phyloP scores from a whole-genome alignment of 2,888 invertebrate species.

The Pyrrhia umbra region DNA sequence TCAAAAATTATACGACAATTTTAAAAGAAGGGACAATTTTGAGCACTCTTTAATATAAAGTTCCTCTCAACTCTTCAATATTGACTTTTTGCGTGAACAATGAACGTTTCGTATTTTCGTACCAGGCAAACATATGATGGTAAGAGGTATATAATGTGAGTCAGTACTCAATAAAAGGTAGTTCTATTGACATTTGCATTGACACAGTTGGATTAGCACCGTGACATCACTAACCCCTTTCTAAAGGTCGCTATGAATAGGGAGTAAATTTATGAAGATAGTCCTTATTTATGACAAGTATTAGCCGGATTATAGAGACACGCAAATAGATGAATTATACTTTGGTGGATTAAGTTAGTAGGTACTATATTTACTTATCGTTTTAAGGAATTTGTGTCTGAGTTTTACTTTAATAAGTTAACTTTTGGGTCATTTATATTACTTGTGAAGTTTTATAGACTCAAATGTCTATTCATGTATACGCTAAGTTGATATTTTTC shows the following conservation, averaged over 20 bases:
- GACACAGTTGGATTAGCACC: slow-evolving; percentile 68
- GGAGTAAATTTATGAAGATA: slow-evolving; percentile 45
- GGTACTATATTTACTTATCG: slow-evolving; percentile 1
- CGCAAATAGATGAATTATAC: slow-evolving; percentile 41
- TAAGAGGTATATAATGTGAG: neutral
- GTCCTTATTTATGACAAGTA: slow-evolving; percentile 54
- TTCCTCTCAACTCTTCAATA: no score
- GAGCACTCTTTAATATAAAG: no score
- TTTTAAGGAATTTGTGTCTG: neutral
- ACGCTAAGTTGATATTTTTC: neutral
- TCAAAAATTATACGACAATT: no score
- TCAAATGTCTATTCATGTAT: neutral
- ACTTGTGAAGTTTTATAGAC: neutral
- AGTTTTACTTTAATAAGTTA: neutral
- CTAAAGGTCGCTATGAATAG: slow-evolving; percentile 66
- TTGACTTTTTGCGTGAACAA: neutral
- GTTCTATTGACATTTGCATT: slow-evolving; percentile 64
- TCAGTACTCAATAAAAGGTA: slow-evolving; percentile 45
- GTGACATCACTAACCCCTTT: slow-evolving; percentile 69
- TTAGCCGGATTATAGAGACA: slow-evolving; percentile 37
- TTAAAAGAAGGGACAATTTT: no score
- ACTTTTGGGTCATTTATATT: neutral
- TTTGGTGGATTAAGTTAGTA: slow-evolving; percentile 31
- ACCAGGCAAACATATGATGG: neutral
- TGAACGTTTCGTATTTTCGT: neutral